These are phyloP conservation scores for Poeciliopsis retropinna DNA, from an alignment of 2,113 vertebrate genomes.

Conservation along the genomic window DNA sequence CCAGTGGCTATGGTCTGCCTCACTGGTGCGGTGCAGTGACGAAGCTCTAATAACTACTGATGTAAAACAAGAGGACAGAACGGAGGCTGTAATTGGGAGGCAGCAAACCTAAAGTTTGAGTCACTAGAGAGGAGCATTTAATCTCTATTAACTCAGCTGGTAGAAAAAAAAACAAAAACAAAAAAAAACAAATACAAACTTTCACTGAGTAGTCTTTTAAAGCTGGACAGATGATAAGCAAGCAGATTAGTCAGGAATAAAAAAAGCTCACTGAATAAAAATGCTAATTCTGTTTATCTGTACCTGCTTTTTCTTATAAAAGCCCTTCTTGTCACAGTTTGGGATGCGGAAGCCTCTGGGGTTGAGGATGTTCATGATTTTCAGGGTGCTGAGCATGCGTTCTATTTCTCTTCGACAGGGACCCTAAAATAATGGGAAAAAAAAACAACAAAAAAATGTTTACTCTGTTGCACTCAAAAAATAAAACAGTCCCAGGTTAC, in stretches of 20 bases:
- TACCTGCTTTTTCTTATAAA: constrained; percentile 98
- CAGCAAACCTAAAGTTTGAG: constrained; percentile 54
- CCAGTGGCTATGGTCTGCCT: constrained; percentile 76
- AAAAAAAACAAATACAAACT: background rate
- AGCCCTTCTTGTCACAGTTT: constrained; percentile 97
- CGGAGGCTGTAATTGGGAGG: constrained; percentile 69
- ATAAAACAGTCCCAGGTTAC: background rate
- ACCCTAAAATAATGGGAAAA: constrained; percentile 79
- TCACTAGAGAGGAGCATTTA: constrained; percentile 26
- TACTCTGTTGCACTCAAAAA: background rate
- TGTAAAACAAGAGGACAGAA: constrained; percentile 65
- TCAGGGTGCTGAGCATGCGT: constrained; percentile 88
- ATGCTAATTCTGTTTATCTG: background rate
- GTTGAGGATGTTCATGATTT: constrained; percentile 88
- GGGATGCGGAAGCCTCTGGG: constrained; percentile 91
- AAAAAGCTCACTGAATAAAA: background rate
- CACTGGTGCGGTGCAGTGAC: constrained; percentile 74
- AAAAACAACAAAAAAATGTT: no score
- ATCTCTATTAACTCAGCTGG: constrained; percentile 45
- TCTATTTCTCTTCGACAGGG: constrained; percentile 95
- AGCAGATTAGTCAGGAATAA: background rate
- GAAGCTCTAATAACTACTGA: constrained; percentile 78
- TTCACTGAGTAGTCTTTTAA: background rate
- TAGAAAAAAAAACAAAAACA: constrained; percentile 16
- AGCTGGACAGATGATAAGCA: background rate